phyloP scores from a whole-genome alignment of 2,888 invertebrate species.

The Urechis unicinctus region DNA sequence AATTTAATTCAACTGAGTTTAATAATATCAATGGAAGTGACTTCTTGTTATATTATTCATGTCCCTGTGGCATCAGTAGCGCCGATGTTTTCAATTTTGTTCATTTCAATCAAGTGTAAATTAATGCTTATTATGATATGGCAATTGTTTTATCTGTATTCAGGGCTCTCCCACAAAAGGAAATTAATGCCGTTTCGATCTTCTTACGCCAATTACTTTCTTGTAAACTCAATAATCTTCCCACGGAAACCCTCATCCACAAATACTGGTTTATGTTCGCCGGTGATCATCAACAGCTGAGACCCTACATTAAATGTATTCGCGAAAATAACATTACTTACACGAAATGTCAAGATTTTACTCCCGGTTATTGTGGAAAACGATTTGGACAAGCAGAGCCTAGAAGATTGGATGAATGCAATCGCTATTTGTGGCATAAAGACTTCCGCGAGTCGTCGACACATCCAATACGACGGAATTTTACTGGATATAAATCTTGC shows the following conservation, averaged over 20 bases:
- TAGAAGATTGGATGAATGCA: neutral
- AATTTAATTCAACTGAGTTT: no score
- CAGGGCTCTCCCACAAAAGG: slow-evolving; percentile 1
- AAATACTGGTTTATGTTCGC: slow-evolving; percentile 10
- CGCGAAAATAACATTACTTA: neutral
- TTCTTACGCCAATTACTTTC: slow-evolving; percentile 3
- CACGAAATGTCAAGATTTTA: slow-evolving; percentile 1
- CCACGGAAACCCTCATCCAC: slow-evolving; percentile 14
- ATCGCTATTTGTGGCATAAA: neutral
- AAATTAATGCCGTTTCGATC: neutral
- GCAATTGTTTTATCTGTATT: neutral
- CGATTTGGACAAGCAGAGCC: slow-evolving; percentile 4
- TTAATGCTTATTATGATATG: no score
- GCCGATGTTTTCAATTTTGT: no score
- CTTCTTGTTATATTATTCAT: no score
- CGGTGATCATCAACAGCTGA: slow-evolving; percentile 1
- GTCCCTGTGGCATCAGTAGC: no score
- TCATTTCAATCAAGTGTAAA: no score
- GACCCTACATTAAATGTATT: slow-evolving; percentile 6
- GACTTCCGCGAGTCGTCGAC: neutral
- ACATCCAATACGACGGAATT: neutral
- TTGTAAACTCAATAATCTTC: slow-evolving; percentile 6
- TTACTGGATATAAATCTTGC: neutral
- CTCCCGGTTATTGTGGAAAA: slow-evolving; percentile 2
- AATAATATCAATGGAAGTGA: no score